Conservation (phyloP, 30 jellyfish, hydroid and myxozoan species). For the Cassiopea andromeda region DNA sequence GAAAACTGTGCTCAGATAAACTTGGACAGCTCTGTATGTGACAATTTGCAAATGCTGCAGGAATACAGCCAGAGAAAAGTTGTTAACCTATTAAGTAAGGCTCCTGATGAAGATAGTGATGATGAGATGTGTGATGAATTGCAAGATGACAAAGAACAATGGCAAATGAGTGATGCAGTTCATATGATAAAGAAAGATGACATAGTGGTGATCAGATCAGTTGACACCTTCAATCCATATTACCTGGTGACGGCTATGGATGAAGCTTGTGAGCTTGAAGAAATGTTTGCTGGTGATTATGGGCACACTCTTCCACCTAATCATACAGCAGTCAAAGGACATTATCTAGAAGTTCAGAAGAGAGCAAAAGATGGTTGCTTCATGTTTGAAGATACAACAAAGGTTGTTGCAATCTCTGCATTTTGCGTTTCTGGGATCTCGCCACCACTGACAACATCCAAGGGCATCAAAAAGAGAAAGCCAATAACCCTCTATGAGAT, state of each 20-base stretch:
- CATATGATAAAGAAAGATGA: neutral
- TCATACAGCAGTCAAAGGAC: neutral
- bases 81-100: constrained; percentile 36
- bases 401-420: constrained; percentile 3
- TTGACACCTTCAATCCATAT: constrained; percentile 37
- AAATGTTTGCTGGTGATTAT: constrained; percentile 22
- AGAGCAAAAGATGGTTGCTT: constrained; percentile 16
- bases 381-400: constrained; percentile 11
- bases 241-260: constrained; percentile 38
- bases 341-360: constrained; percentile 9
- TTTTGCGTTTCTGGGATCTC: neutral
- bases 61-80: constrained; percentile 31
- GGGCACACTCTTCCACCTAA: constrained; percentile 27
- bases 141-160: constrained; percentile 32
- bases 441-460: neutral
- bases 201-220: constrained; percentile 25
- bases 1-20: constrained; percentile 45
- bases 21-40: constrained; percentile 43
- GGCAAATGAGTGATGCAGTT: constrained; percentile 31
- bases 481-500: constrained; percentile 6
- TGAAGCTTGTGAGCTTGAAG: constrained; percentile 11
- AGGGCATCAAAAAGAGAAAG: constrained; percentile 10
- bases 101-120: constrained; percentile 26
- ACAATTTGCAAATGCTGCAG: constrained; percentile 39
- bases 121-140: constrained; percentile 27